Evolutionary conservation across 2,113 vertebrate species (phyloP), one percentile per base, ranked within the genome.

Genomic region (Bagarius yarrelli): DNA sequence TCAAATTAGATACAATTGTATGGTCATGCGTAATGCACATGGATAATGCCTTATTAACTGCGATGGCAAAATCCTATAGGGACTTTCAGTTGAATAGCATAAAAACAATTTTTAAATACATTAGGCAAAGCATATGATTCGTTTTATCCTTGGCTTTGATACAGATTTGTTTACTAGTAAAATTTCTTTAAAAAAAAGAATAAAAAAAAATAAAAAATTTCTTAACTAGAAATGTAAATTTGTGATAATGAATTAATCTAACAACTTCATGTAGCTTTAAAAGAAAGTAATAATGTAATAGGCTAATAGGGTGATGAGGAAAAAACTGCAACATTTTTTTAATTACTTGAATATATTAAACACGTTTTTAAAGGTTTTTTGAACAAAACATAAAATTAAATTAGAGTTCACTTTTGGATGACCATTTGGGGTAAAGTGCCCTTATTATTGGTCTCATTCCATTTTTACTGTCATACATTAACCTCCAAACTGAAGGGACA

Each of bases 291-390:
- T 47, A 47, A 47, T 47, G 9, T 47, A 47, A 47, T 4, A 47
- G 9, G 1, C 44, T 47, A 47, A 47, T 1, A 47, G 13, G 30
- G 11, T n/a, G 12, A 13, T 4, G 32, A 74, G 19, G 70, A 53
- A 44, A 82, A 81, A 78, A 44, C 53, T 69, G 30, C 21, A 79
- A 81, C 75, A 76, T 85, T 84, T 85, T 52, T 81, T 61, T 77
- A 72, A 78, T 78, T 79, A 77, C 60, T 19, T 21, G 64, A 86
- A 60, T 27, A 60, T 27, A 63, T 59, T 36, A 63, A 59, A 74
- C 78, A 19, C 55, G 84, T 59, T 25, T 40, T 76, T 30, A 83
- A 82, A 69, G 4, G 23, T 34, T 61, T n/a, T 55, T 59, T 61
- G 53, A 75, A 32, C 40, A 69, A 25, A 69, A 69, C 9, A 21